These are phyloP conservation scores for Myripristis murdjan DNA, from an alignment of 2,797 vertebrate genomes.

Conservation along the genomic window DNA sequence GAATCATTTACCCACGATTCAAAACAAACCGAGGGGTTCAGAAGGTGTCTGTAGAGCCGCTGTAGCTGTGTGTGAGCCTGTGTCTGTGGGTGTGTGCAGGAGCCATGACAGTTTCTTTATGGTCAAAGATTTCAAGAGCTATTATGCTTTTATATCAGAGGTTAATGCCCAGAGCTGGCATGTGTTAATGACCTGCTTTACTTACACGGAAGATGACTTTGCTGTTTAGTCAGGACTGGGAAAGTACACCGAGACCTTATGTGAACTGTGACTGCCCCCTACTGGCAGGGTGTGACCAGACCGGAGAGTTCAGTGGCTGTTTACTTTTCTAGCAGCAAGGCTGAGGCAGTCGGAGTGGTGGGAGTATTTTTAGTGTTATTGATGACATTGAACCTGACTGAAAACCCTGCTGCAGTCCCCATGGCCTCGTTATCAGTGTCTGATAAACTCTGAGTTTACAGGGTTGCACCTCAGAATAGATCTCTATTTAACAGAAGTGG, in stretches of 20 bases:
- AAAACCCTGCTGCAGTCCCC: slow-evolving; percentile 19
- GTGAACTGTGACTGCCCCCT: slow-evolving; percentile 48
- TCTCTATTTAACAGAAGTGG: slow-evolving; percentile 51
- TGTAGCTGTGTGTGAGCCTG: not conserved
- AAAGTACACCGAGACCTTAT: not conserved
- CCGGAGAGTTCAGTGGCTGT: slow-evolving; percentile 14
- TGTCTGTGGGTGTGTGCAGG: too few species aligned
- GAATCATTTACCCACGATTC: slow-evolving; percentile 68
- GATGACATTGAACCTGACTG: slow-evolving; percentile 62
- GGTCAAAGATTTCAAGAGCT: too few species aligned
- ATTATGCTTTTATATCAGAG: too few species aligned
- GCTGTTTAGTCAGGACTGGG: not conserved
- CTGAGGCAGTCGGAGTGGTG: slow-evolving; percentile 1
- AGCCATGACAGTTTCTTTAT: too few species aligned
- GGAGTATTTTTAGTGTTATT: slow-evolving; percentile 66
- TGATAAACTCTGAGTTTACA: slow-evolving; percentile 64
- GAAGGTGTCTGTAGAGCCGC: slow-evolving; percentile 16
- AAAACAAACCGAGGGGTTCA: slow-evolving; percentile 31
- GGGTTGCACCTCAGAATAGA: slow-evolving; percentile 64
- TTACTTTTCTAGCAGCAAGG: slow-evolving; percentile 31
- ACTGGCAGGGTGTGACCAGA: slow-evolving; percentile 47
- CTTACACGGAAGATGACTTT: too few species aligned
- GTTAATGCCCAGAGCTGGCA: too few species aligned
- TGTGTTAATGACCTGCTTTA: too few species aligned
- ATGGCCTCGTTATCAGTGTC: slow-evolving; percentile 55